phyloP scores from a whole-genome alignment of 92 coral and sea anemone genomes.

The Blastomussa wellsi region DNA sequence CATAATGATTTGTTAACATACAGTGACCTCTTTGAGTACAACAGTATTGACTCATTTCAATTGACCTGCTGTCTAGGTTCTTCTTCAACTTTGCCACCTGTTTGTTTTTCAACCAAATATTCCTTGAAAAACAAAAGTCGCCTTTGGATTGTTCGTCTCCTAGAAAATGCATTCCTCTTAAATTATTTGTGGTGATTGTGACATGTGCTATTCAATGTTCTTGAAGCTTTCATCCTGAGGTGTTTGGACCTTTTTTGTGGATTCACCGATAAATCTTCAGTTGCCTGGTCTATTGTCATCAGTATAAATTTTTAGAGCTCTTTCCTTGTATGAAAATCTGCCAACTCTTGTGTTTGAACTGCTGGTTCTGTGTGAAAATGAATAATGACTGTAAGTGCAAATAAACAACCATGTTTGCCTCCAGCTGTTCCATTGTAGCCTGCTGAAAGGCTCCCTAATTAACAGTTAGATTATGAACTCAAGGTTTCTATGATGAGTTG shows the following conservation, averaged over 20 bases:
- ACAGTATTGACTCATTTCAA: not conserved
- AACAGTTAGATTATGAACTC: no score
- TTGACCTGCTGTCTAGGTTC: not conserved
- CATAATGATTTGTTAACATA: not conserved
- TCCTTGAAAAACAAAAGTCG: not conserved
- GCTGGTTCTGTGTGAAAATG: constrained; percentile 34
- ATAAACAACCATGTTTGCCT: not conserved
- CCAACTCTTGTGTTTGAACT: constrained; percentile 52
- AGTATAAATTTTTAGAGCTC: constrained; percentile 85
- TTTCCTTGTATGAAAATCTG: constrained; percentile 68
- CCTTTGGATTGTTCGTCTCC: not conserved
- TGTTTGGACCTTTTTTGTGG: not conserved
- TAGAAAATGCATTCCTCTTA: not conserved
- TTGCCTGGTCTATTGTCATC: constrained; percentile 52
- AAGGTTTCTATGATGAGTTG: no score
- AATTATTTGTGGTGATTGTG: not conserved
- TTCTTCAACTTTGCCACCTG: not conserved
- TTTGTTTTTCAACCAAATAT: not conserved
- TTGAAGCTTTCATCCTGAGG: not conserved
- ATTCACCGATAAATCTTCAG: not conserved
- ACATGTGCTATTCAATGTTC: not conserved
- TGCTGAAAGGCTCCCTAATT: no score
- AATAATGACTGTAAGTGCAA: not conserved
- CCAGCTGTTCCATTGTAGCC: no score
- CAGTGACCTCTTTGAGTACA: not conserved